Evolutionary conservation across 2,113 vertebrate species (phyloP).

Genomic region (Syngnathus floridae): DNA sequence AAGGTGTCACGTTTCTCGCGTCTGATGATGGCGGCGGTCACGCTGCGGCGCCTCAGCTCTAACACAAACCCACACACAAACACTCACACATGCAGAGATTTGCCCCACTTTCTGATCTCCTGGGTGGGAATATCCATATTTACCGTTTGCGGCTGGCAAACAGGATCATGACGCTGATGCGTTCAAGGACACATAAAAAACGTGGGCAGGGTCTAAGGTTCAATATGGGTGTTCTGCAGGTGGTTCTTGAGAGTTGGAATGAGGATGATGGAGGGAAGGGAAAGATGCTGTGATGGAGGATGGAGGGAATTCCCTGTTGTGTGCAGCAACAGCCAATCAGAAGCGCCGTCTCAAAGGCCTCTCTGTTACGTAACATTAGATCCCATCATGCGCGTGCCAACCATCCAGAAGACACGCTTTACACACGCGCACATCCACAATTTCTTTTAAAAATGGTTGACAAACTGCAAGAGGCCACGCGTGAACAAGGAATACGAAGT

Average conservation of each 20-base stretch:
- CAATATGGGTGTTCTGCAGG: background rate
- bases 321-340: constrained; percentile 46
- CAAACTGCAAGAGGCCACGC: background rate
- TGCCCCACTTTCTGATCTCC: constrained; percentile 33
- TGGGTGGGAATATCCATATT: no score
- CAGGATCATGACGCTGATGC: background rate
- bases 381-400: constrained; percentile 2
- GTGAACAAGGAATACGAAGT: background rate
- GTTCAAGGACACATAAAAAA: background rate
- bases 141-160: background rate
- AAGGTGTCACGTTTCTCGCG: constrained; percentile 47
- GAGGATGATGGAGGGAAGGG: background rate
- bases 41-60: background rate
- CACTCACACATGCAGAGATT: constrained; percentile 12
- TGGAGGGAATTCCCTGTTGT: constrained; percentile 64
- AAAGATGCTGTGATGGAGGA: constrained; percentile 12
- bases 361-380: constrained; percentile 49
- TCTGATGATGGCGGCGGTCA: constrained; percentile 6
- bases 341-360: constrained; percentile 7
- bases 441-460: background rate
- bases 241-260: background rate
- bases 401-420: background rate
- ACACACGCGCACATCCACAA: background rate
- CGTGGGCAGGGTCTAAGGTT: background rate
- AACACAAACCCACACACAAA: no score